Base-by-base conservation (phyloP, 2,888 invertebrate species). In the Morpho helenor region DNA sequence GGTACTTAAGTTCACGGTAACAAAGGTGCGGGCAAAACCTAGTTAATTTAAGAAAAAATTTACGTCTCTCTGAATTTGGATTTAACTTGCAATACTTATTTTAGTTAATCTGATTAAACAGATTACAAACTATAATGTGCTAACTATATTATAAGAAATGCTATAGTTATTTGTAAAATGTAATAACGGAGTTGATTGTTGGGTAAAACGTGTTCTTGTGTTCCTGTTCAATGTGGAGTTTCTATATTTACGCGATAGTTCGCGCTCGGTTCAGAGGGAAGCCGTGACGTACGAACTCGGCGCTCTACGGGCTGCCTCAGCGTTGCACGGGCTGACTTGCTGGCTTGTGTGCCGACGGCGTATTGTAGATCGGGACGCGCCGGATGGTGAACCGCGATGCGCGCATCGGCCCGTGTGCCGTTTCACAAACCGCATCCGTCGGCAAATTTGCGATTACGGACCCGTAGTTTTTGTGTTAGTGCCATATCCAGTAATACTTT, bases 201-300 rank as follows among this genome's bases (percentile, higher is more conserved):
- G 64, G 52, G 64, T 67, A 67, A 62, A 69, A 68, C 71, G 71
- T 78, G 74, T 79, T 80, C 71, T 79, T 80, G 79, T 83, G 84
- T 84, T 85, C 84, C 82, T 87, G 83, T 80, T 82, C 74, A 77
- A 78, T 76, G 79, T 73, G 73, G 77, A 73, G 80, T 80, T 80
- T 87, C 88, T 89, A 89, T 86, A 88, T 87, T 87, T 88, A 88
- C 82, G 75, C 84, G 77, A 76, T 76, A 75, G 82, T 84, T 78
- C 78, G 82, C 80, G 82, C 81, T 79, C 79, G 68, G 78, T 73
- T 80, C 77, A 77, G 80, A 82, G 82, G 82, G 84, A 83, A 87
- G 79, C 75, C 77, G 79, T 82, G 87, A 85, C 84, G 85, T 80
- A 72, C 48, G 47, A 5, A 40, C 41, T 7, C 10, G 31, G 40